Conservation (phyloP, 1,140 invertebrate species). For the Drosophila malerkotliana region DNA sequence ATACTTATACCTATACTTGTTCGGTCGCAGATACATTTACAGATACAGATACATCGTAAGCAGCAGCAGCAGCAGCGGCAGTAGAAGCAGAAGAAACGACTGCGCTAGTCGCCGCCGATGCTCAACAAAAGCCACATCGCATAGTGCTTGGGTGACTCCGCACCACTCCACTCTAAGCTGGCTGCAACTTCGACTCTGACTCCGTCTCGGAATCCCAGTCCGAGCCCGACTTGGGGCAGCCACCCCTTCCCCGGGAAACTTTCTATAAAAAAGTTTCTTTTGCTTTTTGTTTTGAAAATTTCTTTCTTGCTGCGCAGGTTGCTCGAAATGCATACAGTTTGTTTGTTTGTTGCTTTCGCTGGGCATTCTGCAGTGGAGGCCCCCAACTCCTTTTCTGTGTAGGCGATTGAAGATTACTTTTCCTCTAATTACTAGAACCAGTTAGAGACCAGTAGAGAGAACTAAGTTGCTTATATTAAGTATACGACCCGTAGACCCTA, state of each 20-base stretch:
- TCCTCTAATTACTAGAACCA: slow-evolving; percentile 7
- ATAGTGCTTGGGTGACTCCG: slow-evolving; percentile 30
- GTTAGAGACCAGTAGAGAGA: background rate
- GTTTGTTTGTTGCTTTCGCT: slow-evolving; percentile 58
- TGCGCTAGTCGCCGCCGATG: slow-evolving; percentile 62
- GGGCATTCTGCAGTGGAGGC: slow-evolving; percentile 20
- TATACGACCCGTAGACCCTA: background rate
- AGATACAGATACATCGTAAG: slow-evolving; percentile 30
- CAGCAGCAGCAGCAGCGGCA: slow-evolving; percentile 4
- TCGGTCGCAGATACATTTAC: slow-evolving; percentile 13
- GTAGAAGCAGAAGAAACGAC: slow-evolving; percentile 66
- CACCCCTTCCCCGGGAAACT: slow-evolving; percentile 47
- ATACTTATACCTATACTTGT: background rate
- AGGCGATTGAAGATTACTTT: slow-evolving; percentile 1
- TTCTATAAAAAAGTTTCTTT: slow-evolving; percentile 50
- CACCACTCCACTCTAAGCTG: slow-evolving; percentile 39
- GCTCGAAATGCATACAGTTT: slow-evolving; percentile 16
- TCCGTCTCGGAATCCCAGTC: background rate
- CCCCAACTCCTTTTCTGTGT: background rate
- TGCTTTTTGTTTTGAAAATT: slow-evolving; percentile 52
- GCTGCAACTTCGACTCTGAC: slow-evolving; percentile 27
- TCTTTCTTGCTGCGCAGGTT: slow-evolving; percentile 48
- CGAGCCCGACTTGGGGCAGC: slow-evolving; percentile 5
- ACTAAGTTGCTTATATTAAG: background rate
- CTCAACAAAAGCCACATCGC: slow-evolving; percentile 60